Base-by-base conservation (phyloP, 2,888 invertebrate species). In the Tenthredo mesomela region DNA sequence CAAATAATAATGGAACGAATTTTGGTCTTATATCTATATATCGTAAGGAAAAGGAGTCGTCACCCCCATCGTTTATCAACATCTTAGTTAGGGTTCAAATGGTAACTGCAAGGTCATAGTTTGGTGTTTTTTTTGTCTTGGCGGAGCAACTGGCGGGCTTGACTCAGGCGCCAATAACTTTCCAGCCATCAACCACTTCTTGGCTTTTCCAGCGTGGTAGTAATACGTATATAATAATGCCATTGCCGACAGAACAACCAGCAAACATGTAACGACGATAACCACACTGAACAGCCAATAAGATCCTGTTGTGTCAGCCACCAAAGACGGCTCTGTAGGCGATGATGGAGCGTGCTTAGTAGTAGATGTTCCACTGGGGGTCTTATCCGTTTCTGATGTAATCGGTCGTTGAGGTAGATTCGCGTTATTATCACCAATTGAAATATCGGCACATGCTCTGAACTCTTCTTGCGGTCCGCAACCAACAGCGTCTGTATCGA, bases 381-480 rank as follows among this genome's bases (percentile, higher is more conserved):
- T 92, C 18, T 94, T 94, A 33, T 94, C 94, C 77, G 94, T 93
- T 88, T 94, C 94, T 21, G 94, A 90, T 0, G 94, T 94, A 89
- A 94, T 94, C 7, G 95, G 94, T 33, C 93, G 90, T 18, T 90
- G 89, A 0, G 94, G 92, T 85, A 94, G 93, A 43, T 92, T 90
- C 75, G 92, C 91, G 29, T 92, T 91, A 84, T 93, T 93, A 85
- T 95, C 95, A 2, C 95, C 96, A 61, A 98, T 96, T 21, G 96
- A 94, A 71, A 97, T 96, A 90, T 98, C 98, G 0, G 98, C 96
- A 88, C 98, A 98, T 0, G 97, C 96, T 29, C 98, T 95, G 90
- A 98, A 98, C 90, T 98, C 97, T 92, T 98, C 98, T 91, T 98
- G 98, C 0, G 97, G 97, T 0, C 98, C 98, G 90, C 98, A 98